phyloP scores from a whole-genome alignment of 2,797 vertebrate genomes.

The Tenualosa thibaudeaui region DNA sequence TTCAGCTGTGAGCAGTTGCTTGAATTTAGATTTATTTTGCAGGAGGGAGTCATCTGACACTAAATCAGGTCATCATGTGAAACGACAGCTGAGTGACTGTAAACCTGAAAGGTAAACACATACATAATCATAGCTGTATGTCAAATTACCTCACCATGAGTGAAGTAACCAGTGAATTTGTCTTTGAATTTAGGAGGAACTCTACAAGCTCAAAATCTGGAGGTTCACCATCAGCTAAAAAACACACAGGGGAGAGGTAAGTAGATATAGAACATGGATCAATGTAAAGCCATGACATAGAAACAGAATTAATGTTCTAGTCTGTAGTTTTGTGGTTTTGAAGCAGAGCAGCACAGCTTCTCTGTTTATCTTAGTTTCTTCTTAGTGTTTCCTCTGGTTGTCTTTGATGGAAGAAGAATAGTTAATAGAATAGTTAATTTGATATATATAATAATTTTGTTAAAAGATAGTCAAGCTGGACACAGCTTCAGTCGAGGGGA shows the following conservation, averaged over 20 bases:
- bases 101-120: slow-evolving; percentile 70
- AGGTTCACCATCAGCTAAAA: slow-evolving; percentile 70
- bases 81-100: slow-evolving; percentile 63
- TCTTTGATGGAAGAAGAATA: background rate
- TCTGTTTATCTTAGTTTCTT: background rate
- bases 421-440: too few relatives aligned
- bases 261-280: background rate
- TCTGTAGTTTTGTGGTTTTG: background rate
- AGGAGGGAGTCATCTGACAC: slow-evolving; percentile 74
- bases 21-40: slow-evolving; percentile 25
- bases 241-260: slow-evolving; percentile 79
- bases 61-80: slow-evolving; percentile 61
- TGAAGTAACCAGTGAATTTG: background rate
- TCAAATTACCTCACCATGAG: background rate
- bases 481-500: too few relatives aligned
- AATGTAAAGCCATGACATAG: background rate
- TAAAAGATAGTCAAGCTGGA: too few relatives aligned
- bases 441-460: too few relatives aligned
- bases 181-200: slow-evolving; percentile 73
- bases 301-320: background rate
- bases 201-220: slow-evolving; percentile 79
- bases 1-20: background rate
- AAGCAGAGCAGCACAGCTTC: background rate
- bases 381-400: background rate
- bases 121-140: background rate